phyloP scores from a whole-genome alignment of 92 coral and sea anemone species.

The Epizoanthus ramosus region DNA sequence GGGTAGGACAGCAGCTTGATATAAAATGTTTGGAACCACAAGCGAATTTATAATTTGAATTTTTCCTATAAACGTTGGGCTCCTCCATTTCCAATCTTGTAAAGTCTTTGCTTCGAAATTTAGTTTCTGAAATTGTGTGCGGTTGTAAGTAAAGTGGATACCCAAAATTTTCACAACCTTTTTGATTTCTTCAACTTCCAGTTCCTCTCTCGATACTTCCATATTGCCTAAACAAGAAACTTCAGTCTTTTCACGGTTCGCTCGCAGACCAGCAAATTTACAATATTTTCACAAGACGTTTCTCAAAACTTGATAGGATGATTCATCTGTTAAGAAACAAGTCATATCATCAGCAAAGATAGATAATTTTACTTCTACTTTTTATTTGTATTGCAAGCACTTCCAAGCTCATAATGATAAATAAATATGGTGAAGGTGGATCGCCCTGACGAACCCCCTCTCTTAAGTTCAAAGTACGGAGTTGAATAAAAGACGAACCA shows the following conservation, averaged over 20 bases:
- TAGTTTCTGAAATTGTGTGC: too few species aligned
- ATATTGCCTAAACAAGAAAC: too few species aligned
- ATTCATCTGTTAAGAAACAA: too few species aligned
- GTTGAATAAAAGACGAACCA: conserved; percentile 21
- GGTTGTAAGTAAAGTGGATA: too few species aligned
- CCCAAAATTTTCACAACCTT: too few species aligned
- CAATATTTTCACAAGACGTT: too few species aligned
- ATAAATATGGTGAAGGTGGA: conserved; percentile 36
- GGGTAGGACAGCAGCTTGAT: background rate
- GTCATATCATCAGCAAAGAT: too few species aligned
- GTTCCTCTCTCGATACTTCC: too few species aligned
- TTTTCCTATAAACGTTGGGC: background rate
- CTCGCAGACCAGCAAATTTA: too few species aligned
- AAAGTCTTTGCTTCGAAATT: background rate
- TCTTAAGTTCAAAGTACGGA: conserved; percentile 4
- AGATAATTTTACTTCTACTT: background rate
- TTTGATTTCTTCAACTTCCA: too few species aligned
- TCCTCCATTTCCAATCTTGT: background rate
- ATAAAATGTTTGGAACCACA: background rate
- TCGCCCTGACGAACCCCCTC: conserved; percentile 48
- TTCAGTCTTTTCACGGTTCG: too few species aligned
- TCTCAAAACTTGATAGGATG: too few species aligned
- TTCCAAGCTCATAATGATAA: conserved; percentile 37
- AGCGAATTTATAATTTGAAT: background rate
- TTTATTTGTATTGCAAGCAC: conserved; percentile 26